A percentile compares a stretch with the other conserved stretches of the same genome.
These are phyloP conservation scores for Ptychochromis oligacanthus DNA, from an alignment of 2,113 vertebrate genomes.

Conservation along the genomic window DNA sequence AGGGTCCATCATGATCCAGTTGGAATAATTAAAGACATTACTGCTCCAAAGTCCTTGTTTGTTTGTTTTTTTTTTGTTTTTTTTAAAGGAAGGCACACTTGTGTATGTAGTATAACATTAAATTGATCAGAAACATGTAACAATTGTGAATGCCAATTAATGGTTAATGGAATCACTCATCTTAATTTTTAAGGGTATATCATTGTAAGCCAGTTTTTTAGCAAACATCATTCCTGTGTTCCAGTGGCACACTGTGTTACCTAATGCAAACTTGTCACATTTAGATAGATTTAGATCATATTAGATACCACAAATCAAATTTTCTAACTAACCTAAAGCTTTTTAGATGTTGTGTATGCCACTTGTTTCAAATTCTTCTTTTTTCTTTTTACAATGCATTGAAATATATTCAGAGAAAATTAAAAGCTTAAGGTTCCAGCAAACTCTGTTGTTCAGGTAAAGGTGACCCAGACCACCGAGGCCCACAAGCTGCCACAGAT, in stretches of 20 bases:
- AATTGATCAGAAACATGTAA: not conserved
- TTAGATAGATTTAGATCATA: no score
- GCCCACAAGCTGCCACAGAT: slow-evolving; percentile 69
- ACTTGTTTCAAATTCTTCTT: not conserved
- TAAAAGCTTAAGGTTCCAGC: not conserved
- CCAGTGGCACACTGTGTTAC: no score
- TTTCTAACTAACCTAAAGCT: fast-evolving
- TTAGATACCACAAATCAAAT: not conserved
- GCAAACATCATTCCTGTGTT: no score
- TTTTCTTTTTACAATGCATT: not conserved
- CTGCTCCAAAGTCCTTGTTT: not conserved
- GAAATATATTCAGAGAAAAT: not conserved
- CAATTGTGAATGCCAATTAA: not conserved
- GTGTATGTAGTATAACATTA: not conserved
- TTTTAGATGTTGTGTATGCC: not conserved
- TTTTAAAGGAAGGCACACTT: not conserved
- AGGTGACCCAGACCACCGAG: slow-evolving; percentile 80
- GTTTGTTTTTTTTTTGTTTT: no score
- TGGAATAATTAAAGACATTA: not conserved
- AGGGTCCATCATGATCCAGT: not conserved
- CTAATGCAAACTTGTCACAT: no score
- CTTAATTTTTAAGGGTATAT: not conserved
- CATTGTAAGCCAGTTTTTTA: no score
- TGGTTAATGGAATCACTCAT: not conserved
- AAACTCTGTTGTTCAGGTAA: slow-evolving; percentile 69